Percentiles rank a stretch among this genome's conserved stretches.
Evolutionary conservation across 2,113 vertebrate species (phyloP).

Genomic region (Rousettus leschenaultii): DNA sequence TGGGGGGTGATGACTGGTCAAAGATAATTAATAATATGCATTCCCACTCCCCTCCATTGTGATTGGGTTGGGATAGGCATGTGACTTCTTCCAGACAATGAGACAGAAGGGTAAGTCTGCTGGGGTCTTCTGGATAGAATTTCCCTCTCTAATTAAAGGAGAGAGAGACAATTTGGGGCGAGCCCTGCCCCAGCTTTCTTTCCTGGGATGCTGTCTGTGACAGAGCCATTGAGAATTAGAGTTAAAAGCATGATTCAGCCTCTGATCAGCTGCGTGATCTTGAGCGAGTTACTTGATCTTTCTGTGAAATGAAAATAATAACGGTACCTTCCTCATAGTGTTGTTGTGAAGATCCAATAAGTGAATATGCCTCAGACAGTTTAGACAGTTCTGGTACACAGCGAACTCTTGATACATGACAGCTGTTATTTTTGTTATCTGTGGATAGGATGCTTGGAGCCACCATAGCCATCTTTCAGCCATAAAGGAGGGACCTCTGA

Average conservation of each 20-base stretch:
- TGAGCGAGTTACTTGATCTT: neutral
- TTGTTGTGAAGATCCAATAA: neutral
- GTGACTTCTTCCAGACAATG: neutral
- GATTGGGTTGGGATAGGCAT: neutral
- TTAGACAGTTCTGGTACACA: neutral
- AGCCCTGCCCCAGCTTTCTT: neutral
- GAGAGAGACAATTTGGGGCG: neutral
- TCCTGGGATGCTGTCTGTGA: neutral
- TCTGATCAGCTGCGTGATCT: neutral
- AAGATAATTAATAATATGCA: neutral
- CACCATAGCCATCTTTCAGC: neutral
- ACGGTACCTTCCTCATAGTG: neutral
- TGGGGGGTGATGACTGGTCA: neutral
- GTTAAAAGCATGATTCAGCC: neutral
- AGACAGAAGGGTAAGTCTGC: neutral
- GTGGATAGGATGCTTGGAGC: neutral
- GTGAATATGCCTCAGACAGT: neutral
- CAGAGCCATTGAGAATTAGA: neutral
- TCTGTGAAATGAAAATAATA: neutral
- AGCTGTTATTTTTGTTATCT: neutral
- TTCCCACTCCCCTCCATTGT: neutral
- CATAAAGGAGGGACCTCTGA: neutral
- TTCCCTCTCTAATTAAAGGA: neutral
- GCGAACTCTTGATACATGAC: accelerated
- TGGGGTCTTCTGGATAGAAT: neutral